Evolutionary conservation across 2,797 vertebrate genomes (phyloP).

Genomic region (Acanthiza pusilla): DNA sequence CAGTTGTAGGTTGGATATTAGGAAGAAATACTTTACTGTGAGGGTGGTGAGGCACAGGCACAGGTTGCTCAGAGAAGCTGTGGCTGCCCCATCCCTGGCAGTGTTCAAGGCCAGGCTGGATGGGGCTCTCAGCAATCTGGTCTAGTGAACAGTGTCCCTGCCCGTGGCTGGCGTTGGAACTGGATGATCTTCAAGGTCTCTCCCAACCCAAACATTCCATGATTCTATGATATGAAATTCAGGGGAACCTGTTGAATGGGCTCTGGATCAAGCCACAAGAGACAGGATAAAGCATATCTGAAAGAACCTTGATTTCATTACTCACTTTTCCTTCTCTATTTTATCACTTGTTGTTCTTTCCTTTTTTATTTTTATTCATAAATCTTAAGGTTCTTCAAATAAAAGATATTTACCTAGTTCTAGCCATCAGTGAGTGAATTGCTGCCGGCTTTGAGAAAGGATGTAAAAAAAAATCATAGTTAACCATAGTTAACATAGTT

Average conservation of each 20-base stretch:
- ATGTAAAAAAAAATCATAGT: background rate
- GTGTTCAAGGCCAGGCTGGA: background rate
- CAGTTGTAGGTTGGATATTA: background rate
- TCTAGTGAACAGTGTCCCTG: background rate
- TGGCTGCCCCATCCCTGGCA: background rate
- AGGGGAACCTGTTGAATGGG: background rate
- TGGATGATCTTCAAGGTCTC: background rate
- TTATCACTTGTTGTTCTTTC: background rate
- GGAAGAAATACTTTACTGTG: background rate
- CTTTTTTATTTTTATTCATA: background rate
- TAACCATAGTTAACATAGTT: too few relatives aligned
- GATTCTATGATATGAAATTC: background rate
- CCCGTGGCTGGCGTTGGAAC: background rate
- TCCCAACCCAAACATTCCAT: background rate
- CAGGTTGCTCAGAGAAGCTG: background rate
- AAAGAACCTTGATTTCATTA: background rate
- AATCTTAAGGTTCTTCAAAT: background rate
- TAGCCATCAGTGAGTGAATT: background rate
- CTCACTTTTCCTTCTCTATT: background rate
- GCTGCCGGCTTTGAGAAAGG: background rate
- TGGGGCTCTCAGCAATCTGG: background rate
- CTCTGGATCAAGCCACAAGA: background rate
- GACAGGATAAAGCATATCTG: background rate
- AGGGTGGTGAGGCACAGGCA: fast-evolving
- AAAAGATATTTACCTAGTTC: background rate